Evolutionary conservation across 2,888 invertebrate species (phyloP).

Genomic region (Steinernema carpocapsae): DNA sequence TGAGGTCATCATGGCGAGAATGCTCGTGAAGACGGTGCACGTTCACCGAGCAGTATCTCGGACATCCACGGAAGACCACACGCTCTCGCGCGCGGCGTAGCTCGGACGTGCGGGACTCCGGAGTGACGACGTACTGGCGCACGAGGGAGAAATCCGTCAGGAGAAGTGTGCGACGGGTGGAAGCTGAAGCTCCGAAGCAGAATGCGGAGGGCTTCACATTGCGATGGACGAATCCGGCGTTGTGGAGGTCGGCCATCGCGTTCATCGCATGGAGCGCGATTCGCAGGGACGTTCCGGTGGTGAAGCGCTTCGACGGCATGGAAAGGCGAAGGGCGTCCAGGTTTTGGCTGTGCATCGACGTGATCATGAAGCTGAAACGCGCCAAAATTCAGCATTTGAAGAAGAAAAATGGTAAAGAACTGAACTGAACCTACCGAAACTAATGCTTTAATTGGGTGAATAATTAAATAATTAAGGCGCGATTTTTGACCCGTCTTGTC

Average conservation of each 20-base stretch:
- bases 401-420: background rate
- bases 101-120: background rate
- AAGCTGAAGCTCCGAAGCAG: background rate
- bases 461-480: too few species aligned
- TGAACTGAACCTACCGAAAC: too few species aligned
- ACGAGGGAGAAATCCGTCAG: conserved; percentile 10
- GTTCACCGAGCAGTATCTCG: conserved; percentile 20
- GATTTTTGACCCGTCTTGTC: too few species aligned
- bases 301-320: conserved; percentile 31
- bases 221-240: conserved; percentile 17
- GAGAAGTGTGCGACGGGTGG: conserved; percentile 1
- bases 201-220: conserved; percentile 21
- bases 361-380: conserved; percentile 15
- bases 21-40: conserved; percentile 7
- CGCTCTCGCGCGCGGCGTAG: conserved; percentile 19
- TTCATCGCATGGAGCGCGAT: background rate
- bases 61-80: conserved; percentile 16
- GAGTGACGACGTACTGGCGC: background rate
- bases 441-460: too few species aligned
- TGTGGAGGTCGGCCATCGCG: conserved; percentile 3
- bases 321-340: background rate
- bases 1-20: background rate
- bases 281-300: conserved; percentile 23
- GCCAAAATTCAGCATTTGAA: background rate
- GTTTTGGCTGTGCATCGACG: conserved; percentile 8